Evolutionary conservation across 2,113 vertebrate genomes (phyloP).

Genomic region (Caranx melampygus): DNA sequence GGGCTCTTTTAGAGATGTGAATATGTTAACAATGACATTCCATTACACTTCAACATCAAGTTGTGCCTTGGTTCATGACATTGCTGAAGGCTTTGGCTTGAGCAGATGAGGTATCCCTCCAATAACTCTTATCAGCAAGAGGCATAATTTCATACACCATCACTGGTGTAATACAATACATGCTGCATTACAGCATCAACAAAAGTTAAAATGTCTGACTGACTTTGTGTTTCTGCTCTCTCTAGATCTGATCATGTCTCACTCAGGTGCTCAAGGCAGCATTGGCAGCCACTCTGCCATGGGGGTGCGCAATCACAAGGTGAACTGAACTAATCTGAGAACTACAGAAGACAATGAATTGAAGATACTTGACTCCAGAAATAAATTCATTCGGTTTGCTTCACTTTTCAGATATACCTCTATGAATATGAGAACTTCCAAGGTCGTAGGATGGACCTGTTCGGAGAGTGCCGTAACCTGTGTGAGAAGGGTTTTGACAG

Average conservation of each 20-base stretch:
- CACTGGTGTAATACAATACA: background rate
- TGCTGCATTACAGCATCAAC: background rate
- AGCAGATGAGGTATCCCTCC: background rate
- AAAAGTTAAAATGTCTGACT: constrained; percentile 3
- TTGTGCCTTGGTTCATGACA: background rate
- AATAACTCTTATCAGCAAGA: background rate
- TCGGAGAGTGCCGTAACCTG: constrained; percentile 81
- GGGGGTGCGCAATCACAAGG: constrained; percentile 79
- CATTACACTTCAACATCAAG: background rate
- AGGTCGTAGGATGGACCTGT: constrained; percentile 84
- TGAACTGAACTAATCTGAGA: constrained; percentile 33
- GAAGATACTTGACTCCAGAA: background rate
- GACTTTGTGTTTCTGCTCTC: constrained; percentile 32
- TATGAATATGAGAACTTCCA: constrained; percentile 89
- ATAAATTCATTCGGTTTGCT: background rate
- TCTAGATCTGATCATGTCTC: constrained; percentile 83
- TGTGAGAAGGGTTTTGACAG: constrained; percentile 82
- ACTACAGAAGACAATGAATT: background rate
- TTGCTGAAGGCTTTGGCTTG: background rate
- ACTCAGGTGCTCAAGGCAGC: constrained; percentile 86
- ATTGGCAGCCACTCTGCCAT: constrained; percentile 84
- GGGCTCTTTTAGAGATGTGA: background rate
- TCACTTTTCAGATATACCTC: constrained; percentile 81
- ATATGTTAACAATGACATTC: background rate
- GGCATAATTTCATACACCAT: background rate